These are phyloP conservation scores for Onychomys arenicola DNA, from an alignment of 2,797 vertebrate genomes.

Conservation along the genomic window DNA sequence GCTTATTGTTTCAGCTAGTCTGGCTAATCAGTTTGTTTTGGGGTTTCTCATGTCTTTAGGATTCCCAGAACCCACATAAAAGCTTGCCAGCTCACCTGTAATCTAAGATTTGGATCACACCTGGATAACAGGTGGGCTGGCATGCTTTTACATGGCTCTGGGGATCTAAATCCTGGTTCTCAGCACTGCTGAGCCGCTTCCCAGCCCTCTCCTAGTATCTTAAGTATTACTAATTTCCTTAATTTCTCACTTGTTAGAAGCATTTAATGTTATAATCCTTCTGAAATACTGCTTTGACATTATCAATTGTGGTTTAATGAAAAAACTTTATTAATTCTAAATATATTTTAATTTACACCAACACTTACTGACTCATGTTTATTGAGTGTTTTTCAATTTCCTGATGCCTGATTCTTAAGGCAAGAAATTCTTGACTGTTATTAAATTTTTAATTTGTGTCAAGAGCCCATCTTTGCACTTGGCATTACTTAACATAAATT, in stretches of 20 bases:
- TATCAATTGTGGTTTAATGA: conserved; percentile 19
- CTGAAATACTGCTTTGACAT: conserved; percentile 14
- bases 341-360: conserved; percentile 27
- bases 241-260: conserved; percentile 48
- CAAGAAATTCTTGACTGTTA: not conserved
- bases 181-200: not conserved
- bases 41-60: not conserved
- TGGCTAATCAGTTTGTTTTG: not conserved
- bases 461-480: not conserved
- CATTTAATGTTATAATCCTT: conserved; percentile 37
- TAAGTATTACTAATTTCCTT: conserved; percentile 35
- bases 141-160: not conserved
- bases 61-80: not conserved
- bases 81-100: not conserved
- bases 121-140: not conserved
- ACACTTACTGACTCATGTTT: conserved; percentile 18
- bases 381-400: not conserved
- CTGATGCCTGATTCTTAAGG: not conserved
- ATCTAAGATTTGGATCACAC: not conserved
- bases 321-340: conserved; percentile 32
- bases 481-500: not conserved
- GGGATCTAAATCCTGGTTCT: not conserved
- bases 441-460: conserved; percentile 1
- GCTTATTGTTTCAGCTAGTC: not conserved
- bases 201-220: not conserved